phyloP scores from a whole-genome alignment of 2,113 vertebrate species.

The Apistogramma diplotaenia region DNA sequence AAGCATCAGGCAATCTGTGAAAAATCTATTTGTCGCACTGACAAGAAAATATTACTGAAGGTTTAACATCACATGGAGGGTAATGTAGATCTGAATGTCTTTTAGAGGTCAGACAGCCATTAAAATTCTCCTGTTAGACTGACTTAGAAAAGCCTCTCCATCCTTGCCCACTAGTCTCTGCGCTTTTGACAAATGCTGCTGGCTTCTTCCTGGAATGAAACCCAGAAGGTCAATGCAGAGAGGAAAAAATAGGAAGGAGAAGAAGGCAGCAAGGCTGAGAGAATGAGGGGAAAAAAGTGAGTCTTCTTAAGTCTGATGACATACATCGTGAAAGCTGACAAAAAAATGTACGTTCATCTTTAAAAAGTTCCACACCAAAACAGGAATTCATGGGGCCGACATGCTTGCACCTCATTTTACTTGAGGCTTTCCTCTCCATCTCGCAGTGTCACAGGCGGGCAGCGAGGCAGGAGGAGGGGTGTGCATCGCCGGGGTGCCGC shows the following conservation, averaged over 20 bases:
- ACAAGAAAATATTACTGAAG: slow-evolving; percentile 43
- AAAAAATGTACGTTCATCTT: slow-evolving; percentile 71
- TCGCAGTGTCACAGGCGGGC: slow-evolving; percentile 61
- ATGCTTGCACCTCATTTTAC: slow-evolving; percentile 71
- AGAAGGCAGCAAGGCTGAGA: not conserved
- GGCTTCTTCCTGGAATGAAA: slow-evolving; percentile 78
- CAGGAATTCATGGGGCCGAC: slow-evolving; percentile 65
- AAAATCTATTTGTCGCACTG: slow-evolving; percentile 39
- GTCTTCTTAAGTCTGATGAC: slow-evolving; percentile 61
- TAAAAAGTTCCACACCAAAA: slow-evolving; percentile 69
- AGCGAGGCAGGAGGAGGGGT: slow-evolving; percentile 58
- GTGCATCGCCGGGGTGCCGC: slow-evolving; percentile 54
- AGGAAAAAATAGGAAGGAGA: not conserved
- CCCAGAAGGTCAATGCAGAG: slow-evolving; percentile 76
- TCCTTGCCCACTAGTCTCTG: slow-evolving; percentile 44
- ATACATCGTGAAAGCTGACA: slow-evolving; percentile 78
- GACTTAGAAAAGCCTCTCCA: slow-evolving; percentile 71
- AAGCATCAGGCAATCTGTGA: not conserved
- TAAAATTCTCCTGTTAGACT: slow-evolving; percentile 53
- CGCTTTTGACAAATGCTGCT: slow-evolving; percentile 79
- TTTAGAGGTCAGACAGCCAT: slow-evolving; percentile 42
- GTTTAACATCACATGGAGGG: slow-evolving; percentile 20
- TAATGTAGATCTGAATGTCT: slow-evolving; percentile 30
- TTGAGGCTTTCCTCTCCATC: slow-evolving; percentile 67
- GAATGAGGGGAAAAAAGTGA: not conserved